phyloP scores from a whole-genome alignment of 2,797 vertebrate genomes.

The Epinephelus malabaricus region DNA sequence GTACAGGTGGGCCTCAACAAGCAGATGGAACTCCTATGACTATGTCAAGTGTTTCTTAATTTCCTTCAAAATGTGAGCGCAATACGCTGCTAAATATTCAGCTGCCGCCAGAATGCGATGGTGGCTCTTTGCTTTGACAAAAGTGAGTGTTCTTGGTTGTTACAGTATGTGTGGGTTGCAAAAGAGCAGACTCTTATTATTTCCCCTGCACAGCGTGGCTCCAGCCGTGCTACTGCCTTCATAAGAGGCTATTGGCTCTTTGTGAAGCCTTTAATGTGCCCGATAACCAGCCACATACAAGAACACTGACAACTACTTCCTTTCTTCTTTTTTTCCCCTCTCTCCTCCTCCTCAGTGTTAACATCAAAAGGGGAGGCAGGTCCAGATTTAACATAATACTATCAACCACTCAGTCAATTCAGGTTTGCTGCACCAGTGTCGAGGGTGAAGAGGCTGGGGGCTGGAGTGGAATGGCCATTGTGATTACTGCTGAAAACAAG shows the following conservation, averaged over 20 bases:
- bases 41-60: constrained; percentile 66
- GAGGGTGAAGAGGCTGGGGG: constrained; percentile 29
- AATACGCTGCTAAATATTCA: constrained; percentile 43
- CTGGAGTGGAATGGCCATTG: constrained; percentile 36
- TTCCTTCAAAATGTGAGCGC: constrained; percentile 39
- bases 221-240: constrained; percentile 54
- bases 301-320: constrained; percentile 39
- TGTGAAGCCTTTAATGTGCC: constrained; percentile 62
- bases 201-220: constrained; percentile 57
- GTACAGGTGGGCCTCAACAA: constrained; percentile 55
- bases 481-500: constrained; percentile 57
- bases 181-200: constrained; percentile 69
- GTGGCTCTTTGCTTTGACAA: constrained; percentile 61
- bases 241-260: constrained; percentile 68
- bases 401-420: constrained; percentile 36
- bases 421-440: constrained; percentile 37
- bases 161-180: constrained; percentile 77
- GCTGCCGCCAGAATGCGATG: constrained; percentile 40
- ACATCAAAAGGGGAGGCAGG: constrained; percentile 44
- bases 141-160: constrained; percentile 68
- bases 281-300: constrained; percentile 55
- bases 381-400: constrained; percentile 45
- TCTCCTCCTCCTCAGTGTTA: constrained; percentile 39
- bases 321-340: constrained; percentile 28
- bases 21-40: constrained; percentile 58